Base-by-base conservation (phyloP, 2,113 vertebrate species). In the Axis porcinus region DNA sequence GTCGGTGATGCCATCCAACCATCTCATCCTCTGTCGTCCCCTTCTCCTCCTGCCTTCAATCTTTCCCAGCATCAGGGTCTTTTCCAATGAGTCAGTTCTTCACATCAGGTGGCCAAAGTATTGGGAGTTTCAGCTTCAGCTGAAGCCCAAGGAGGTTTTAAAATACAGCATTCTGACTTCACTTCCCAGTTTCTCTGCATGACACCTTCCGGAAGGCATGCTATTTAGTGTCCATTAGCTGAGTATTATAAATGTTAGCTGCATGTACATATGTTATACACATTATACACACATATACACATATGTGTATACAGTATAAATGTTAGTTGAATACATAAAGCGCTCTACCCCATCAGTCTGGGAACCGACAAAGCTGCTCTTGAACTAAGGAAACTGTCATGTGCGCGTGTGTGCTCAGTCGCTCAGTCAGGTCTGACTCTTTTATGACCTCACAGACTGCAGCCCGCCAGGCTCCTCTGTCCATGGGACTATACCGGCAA, bases 401-500 rank as follows among this genome's bases (percentile, higher is more conserved):
- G 9, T 7, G 36, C 13, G 36, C 0, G 0, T 6, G 11, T 74
- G 70, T 13, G 70, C 19, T 3, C 67, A 15, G 67, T 2, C 12
- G 19, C 67, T 74, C 36, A 25, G 21, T 74, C 36, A 2, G 40
- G 36, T 74, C 36, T 70, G 2, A 11, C 64, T 13, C 36, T 74
- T 74, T 40, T 25, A 7, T 13, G 70, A 74, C 36, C 70, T 28
- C 70, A 40, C 21, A 13, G 70, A 25, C 21, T 40, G 21, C 6
- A 74, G 36, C 67, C 36, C 67, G 23, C 21, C 2, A 13, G 60
- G 28, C 36, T 25, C 67, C 67, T 40, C 67, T 74, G 36, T 74
- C 36, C 67, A 25, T 13, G 36, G 70, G 70, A 40, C 21, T 74
- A 12, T 3, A 40, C 21, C 2, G 2, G 33, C 64, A 67, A 36